These are phyloP conservation scores for Pitta sordida DNA, from an alignment of 2,113 vertebrate genomes.

Conservation along the genomic window DNA sequence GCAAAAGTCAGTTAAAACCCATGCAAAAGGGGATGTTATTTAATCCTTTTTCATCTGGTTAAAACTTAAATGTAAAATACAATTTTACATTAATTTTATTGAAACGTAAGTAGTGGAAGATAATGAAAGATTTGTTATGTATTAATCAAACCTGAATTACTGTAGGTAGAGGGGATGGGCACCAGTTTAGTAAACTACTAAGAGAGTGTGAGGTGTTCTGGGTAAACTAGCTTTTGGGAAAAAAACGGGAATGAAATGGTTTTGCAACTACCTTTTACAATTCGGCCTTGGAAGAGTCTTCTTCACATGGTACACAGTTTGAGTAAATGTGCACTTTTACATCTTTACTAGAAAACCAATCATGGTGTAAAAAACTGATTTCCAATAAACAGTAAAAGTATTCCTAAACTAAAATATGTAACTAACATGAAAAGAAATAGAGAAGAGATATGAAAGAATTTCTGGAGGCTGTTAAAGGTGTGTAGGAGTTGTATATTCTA, in stretches of 20 bases:
- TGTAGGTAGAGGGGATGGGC: neutral
- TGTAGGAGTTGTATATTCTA: conserved; percentile 11
- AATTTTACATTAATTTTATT: neutral
- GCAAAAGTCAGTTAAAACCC: neutral
- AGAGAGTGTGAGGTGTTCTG: neutral
- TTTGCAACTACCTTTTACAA: neutral
- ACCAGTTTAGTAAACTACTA: neutral
- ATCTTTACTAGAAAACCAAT: neutral
- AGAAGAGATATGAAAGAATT: neutral
- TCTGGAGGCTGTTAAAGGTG: neutral
- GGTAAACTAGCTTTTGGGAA: neutral
- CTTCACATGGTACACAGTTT: neutral
- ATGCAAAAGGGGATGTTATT: neutral
- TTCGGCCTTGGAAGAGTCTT: neutral
- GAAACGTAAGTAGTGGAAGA: neutral
- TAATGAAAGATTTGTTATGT: neutral
- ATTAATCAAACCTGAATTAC: neutral
- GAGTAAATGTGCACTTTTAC: neutral
- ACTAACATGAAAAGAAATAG: neutral
- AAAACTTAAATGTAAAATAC: neutral
- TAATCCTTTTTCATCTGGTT: neutral
- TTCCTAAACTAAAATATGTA: neutral
- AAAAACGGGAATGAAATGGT: neutral
- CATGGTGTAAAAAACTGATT: neutral
- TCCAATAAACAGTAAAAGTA: neutral